These are phyloP conservation scores for Cotesia chilonis DNA, from an alignment of 1,140 invertebrate genomes.

Conservation along the genomic window DNA sequence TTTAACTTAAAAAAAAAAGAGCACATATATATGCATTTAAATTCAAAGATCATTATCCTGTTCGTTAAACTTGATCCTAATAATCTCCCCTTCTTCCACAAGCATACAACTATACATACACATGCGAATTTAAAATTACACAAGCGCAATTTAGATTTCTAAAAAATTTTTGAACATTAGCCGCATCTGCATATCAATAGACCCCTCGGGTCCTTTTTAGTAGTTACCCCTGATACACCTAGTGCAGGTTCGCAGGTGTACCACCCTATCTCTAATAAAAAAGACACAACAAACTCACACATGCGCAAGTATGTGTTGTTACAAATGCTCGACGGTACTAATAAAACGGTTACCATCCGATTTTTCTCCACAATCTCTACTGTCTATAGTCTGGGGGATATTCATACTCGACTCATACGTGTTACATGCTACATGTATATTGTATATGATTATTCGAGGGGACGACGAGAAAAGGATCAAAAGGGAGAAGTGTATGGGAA, in stretches of 20 bases:
- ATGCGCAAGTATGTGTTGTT: neutral
- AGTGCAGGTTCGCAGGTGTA: conserved; percentile 59
- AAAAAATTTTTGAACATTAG: too few species aligned
- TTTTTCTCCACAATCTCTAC: conserved; percentile 9
- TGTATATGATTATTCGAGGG: neutral
- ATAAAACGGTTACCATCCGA: neutral
- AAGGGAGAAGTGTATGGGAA: conserved; percentile 56
- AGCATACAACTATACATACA: too few species aligned
- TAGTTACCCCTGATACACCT: conserved; percentile 41
- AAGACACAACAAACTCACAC: conserved; percentile 8
- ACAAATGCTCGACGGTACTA: neutral
- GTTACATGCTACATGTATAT: neutral
- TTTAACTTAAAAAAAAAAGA: too few species aligned
- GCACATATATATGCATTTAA: too few species aligned
- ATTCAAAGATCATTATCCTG: too few species aligned
- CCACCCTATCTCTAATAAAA: conserved; percentile 40
- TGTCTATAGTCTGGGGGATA: neutral
- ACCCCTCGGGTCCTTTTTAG: conserved; percentile 33
- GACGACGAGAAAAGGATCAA: conserved; percentile 10
- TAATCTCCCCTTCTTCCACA: too few species aligned
- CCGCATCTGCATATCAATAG: conserved; percentile 62
- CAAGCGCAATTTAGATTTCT: too few species aligned
- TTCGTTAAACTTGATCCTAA: too few species aligned
- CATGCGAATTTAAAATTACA: too few species aligned
- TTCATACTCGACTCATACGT: neutral